Evolutionary conservation across 2,888 invertebrate genomes (phyloP).

Genomic region (Cosmorhoe ocellata): DNA sequence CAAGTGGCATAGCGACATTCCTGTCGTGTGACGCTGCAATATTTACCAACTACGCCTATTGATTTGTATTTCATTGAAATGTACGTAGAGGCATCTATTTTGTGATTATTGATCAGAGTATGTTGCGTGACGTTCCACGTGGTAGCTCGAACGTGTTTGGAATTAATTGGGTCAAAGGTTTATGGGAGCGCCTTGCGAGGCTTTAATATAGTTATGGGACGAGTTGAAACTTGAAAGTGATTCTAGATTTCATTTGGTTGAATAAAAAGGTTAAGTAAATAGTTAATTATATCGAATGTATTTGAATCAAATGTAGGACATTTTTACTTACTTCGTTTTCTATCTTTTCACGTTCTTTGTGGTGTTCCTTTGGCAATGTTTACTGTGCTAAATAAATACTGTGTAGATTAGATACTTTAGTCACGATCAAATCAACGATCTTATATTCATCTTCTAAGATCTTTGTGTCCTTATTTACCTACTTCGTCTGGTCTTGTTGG

Average conservation of each 20-base stretch:
- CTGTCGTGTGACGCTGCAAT: constrained; percentile 42
- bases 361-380: too few relatives aligned
- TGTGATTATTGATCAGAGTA: constrained; percentile 50
- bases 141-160: constrained; percentile 46
- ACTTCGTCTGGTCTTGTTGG: too few relatives aligned
- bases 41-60: constrained; percentile 51
- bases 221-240: constrained; percentile 5
- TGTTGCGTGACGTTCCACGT: constrained; percentile 45
- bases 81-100: constrained; percentile 42
- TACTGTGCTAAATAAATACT: too few relatives aligned
- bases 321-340: too few relatives aligned
- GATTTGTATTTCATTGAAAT: constrained; percentile 49
- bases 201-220: constrained; percentile 3
- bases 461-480: too few relatives aligned
- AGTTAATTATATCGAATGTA: too few relatives aligned
- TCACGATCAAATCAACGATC: too few relatives aligned
- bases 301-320: too few relatives aligned
- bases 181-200: constrained; percentile 30
- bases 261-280: too few relatives aligned
- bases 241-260: neutral
- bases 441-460: too few relatives aligned
- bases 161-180: constrained; percentile 65
- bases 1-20: constrained; percentile 48
- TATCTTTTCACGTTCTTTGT: too few relatives aligned
- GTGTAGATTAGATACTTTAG: too few relatives aligned